Percentiles rank a stretch among this genome's conserved stretches.
These are phyloP conservation scores for Catamblyrhynchus diadema DNA, from an alignment of 2,797 vertebrate species.

Conservation along the genomic window DNA sequence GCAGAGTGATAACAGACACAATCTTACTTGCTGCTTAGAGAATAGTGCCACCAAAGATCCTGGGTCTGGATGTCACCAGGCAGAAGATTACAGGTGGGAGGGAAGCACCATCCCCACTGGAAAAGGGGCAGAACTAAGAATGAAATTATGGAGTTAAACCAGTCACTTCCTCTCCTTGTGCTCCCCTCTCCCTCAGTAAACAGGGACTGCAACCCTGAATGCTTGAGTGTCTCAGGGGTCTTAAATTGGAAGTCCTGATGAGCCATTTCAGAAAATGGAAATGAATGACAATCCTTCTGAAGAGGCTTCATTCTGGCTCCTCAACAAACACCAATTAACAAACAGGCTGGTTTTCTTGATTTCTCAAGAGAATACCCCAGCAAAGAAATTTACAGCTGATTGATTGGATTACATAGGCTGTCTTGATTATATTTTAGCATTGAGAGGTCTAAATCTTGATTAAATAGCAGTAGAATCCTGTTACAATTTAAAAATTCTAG, in stretches of 20 bases:
- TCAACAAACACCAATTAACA: neutral
- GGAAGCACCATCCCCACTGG: neutral
- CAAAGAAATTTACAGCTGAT: neutral
- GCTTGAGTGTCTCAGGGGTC: neutral
- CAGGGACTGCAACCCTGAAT: neutral
- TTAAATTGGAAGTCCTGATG: neutral
- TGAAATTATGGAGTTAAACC: neutral
- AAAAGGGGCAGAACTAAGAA: neutral
- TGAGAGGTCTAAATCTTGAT: neutral
- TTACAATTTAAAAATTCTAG: neutral
- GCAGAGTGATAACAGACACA: neutral
- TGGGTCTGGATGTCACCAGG: neutral
- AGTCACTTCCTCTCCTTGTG: neutral
- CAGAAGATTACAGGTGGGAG: neutral
- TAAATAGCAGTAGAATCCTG: neutral
- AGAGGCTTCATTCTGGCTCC: neutral
- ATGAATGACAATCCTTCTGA: neutral
- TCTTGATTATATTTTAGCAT: neutral
- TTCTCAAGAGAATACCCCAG: neutral
- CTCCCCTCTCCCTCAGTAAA: neutral
- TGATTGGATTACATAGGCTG: neutral
- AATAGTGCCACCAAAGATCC: neutral
- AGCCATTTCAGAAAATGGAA: neutral
- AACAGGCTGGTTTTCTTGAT: neutral
- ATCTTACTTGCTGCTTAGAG: neutral